phyloP scores from a whole-genome alignment of 2,797 vertebrate genomes.

The Columba guinea region DNA sequence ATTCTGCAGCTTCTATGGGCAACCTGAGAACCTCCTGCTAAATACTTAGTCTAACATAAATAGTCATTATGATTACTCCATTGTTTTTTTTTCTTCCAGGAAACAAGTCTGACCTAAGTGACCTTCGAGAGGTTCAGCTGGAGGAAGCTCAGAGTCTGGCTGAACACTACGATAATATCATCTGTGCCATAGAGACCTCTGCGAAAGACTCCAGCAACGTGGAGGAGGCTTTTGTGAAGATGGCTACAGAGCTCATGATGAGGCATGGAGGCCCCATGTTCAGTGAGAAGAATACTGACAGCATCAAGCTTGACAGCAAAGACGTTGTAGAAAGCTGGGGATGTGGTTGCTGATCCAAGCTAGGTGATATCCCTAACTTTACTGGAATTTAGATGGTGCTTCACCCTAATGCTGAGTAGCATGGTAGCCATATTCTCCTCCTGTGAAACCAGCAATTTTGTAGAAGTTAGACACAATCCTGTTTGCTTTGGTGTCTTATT shows the following conservation, averaged over 20 bases:
- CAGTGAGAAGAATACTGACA: constrained; percentile 81
- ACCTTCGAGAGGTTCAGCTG: constrained; percentile 81
- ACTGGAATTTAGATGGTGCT: constrained; percentile 67
- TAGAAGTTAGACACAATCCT: constrained; percentile 66
- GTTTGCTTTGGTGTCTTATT: constrained; percentile 58
- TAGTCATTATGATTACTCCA: background rate
- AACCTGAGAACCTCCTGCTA: background rate
- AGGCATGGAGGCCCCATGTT: constrained; percentile 86
- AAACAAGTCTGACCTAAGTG: constrained; percentile 86
- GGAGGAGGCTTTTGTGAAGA: constrained; percentile 86
- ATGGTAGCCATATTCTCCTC: constrained; percentile 61
- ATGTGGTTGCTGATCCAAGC: constrained; percentile 82
- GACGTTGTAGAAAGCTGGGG: constrained; percentile 82
- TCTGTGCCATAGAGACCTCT: constrained; percentile 86
- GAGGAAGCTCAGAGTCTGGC: constrained; percentile 83
- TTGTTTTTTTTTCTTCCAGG: constrained; percentile 70
- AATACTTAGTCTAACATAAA: background rate
- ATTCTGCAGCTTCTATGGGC: background rate
- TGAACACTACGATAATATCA: constrained; percentile 82
- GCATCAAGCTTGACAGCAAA: constrained; percentile 88
- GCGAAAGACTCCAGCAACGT: constrained; percentile 88
- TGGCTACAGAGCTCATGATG: constrained; percentile 86
- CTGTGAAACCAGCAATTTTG: constrained; percentile 57
- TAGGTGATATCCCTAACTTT: constrained; percentile 10
- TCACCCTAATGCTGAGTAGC: constrained; percentile 63